These are phyloP conservation scores for Vandiemenella viatica DNA, from an alignment of 2,888 invertebrate species.

Conservation along the genomic window DNA sequence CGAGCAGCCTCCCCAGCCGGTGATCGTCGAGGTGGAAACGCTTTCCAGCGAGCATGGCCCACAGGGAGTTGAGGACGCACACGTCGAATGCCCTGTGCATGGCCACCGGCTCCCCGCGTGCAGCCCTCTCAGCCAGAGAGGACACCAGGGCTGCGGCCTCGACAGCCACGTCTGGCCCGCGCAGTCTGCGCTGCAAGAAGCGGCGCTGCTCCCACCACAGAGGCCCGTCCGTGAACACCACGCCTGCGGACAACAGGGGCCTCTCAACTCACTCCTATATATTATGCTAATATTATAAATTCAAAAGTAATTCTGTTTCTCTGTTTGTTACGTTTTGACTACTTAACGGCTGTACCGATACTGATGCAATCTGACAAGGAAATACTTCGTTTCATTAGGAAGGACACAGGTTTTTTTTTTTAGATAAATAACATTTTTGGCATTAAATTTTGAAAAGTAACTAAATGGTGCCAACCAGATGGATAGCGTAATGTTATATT, in stretches of 20 bases:
- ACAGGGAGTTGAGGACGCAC: slow-evolving; percentile 49
- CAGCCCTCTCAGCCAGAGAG: slow-evolving; percentile 22
- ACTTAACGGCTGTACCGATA: too few relatives aligned
- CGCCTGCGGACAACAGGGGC: slow-evolving; percentile 30
- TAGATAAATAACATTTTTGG: not conserved
- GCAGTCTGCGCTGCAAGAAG: slow-evolving; percentile 48
- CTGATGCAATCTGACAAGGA: too few relatives aligned
- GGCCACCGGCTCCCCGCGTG: slow-evolving; percentile 30
- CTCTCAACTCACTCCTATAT: not conserved
- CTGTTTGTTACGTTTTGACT: too few relatives aligned
- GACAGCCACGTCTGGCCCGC: slow-evolving; percentile 38
- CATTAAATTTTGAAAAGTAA: too few relatives aligned
- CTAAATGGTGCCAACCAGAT: too few relatives aligned
- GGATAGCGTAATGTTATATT: too few relatives aligned
- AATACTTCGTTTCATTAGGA: too few relatives aligned
- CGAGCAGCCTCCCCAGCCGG: slow-evolving; percentile 37
- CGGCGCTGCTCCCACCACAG: slow-evolving; percentile 49
- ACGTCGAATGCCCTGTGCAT: slow-evolving; percentile 41
- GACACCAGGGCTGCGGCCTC: slow-evolving; percentile 40
- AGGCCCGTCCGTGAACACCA: slow-evolving; percentile 52
- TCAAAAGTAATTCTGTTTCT: too few relatives aligned
- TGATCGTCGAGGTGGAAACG: slow-evolving; percentile 41
- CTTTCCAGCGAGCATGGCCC: slow-evolving; percentile 53
- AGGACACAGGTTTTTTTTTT: too few relatives aligned
- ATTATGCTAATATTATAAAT: not conserved